Conservation (phyloP, 2,797 vertebrate species). For the Crocodylus rhombifer region DNA sequence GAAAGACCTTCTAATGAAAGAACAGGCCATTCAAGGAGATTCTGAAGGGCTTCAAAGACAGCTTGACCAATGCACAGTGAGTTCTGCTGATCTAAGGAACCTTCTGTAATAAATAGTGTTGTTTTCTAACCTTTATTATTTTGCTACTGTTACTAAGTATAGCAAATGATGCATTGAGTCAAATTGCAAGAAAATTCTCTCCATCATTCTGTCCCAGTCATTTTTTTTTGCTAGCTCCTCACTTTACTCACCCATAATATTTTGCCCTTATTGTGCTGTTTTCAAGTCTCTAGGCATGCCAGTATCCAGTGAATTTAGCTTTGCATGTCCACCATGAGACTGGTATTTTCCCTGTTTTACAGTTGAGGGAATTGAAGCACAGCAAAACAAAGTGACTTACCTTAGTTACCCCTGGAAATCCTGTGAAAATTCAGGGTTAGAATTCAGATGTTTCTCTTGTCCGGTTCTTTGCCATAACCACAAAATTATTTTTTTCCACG, state of each 20-base stretch:
- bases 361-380: background rate
- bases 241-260: background rate
- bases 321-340: background rate
- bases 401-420: background rate
- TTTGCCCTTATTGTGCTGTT: background rate
- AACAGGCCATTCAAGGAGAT: conserved; percentile 80
- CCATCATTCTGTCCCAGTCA: background rate
- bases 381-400: background rate
- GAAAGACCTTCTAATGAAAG: conserved; percentile 88
- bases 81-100: conserved; percentile 25
- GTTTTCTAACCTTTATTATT: conserved; percentile 26
- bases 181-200: background rate
- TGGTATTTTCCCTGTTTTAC: background rate
- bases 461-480: background rate
- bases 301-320: background rate
- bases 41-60: conserved; percentile 86
- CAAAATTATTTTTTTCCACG: background rate
- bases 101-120: background rate
- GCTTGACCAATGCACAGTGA: conserved; percentile 91
- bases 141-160: conserved; percentile 25
- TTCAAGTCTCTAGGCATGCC: background rate
- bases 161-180: background rate
- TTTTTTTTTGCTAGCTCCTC: background rate
- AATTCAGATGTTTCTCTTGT: background rate
- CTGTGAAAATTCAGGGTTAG: background rate